Base-by-base conservation (phyloP, 2,113 vertebrate species). In the Oostethus manadensis region DNA sequence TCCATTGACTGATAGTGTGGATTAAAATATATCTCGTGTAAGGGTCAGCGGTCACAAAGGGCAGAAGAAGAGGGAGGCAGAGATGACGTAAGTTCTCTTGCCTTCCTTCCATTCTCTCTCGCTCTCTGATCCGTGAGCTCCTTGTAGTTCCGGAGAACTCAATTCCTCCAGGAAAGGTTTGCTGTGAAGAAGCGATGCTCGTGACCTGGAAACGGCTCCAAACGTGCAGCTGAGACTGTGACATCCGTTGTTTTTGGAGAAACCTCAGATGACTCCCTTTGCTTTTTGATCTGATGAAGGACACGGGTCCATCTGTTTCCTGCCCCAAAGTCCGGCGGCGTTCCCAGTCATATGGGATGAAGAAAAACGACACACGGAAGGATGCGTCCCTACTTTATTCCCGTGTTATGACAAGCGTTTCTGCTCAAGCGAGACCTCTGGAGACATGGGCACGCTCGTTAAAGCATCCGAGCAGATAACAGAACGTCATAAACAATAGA, bases 141-240 rank as follows among this genome's bases (percentile, higher is more conserved):
- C 45, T 5, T 9, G 43, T 59, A 61, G 70, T 62, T 68, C 49
- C 1, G 13, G 10, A 76, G 74, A 84, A 80, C 82, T 60, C 71
- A 71, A 83, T 79, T 84, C 74, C 70, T 85, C 66, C 70, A 81
- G 72, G 75, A 75, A 83, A 73, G 70, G 67, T 71, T 85, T 88
- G 83, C 86, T 83, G 76, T 50, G 67, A 56, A 42, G 53, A 62
- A 26, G 48, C 59, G 11, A 33, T 8, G 29, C 29, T 33, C 29
- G 1, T 75, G 82, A 80, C 79, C 83, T 68, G 80, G 74, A 83
- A 77, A 79, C 44, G 3, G 62, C 10, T 44, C 51, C n/a, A 56
- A 46, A n/a, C n/a, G 56, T 48, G 63, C 65, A 55, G 71, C 74
- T 77, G 82, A 78, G 58, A 51, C 17, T 60, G 43, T 58, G 46